A percentile compares a stretch with the other conserved stretches of the same genome.
Evolutionary conservation across 1,140 invertebrate genomes (phyloP).

Genomic region (Eriosoma lanigerum): DNA sequence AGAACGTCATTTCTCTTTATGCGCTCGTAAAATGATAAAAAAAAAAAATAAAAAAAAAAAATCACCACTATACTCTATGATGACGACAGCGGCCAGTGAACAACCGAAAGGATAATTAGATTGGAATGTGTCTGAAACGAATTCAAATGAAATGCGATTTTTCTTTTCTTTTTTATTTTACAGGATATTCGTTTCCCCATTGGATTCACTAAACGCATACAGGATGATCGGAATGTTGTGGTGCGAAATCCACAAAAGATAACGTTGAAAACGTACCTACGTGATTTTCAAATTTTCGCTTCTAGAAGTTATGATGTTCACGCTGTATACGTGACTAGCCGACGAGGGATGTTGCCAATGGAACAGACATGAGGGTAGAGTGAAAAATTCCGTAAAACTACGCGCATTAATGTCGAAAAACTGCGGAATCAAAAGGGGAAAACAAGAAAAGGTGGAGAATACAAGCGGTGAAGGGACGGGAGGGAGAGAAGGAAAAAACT

Average conservation of each 20-base stretch:
- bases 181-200: not conserved
- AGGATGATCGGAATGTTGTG: too few relatives aligned
- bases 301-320: too few relatives aligned
- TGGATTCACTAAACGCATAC: constrained; percentile 20
- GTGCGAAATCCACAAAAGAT: too few relatives aligned
- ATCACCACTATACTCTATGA: too few relatives aligned
- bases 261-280: too few relatives aligned
- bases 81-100: constrained; percentile 4
- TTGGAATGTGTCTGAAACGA: constrained; percentile 35
- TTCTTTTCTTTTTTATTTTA: not conserved
- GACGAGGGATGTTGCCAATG: not conserved
- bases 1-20: constrained; percentile 1
- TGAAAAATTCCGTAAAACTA: constrained; percentile 25
- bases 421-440: constrained; percentile 6
- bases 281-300: too few relatives aligned
- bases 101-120: constrained; percentile 33
- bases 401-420: constrained; percentile 16
- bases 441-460: too few relatives aligned
- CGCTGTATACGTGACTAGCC: not conserved
- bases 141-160: constrained; percentile 38
- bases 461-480: not conserved
- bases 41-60: too few relatives aligned
- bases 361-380: not conserved
- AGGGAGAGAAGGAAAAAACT: not conserved
- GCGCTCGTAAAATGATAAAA: not conserved